Evolutionary conservation across 2,113 vertebrate genomes (phyloP).

Genomic region (Phaethon lepturus): DNA sequence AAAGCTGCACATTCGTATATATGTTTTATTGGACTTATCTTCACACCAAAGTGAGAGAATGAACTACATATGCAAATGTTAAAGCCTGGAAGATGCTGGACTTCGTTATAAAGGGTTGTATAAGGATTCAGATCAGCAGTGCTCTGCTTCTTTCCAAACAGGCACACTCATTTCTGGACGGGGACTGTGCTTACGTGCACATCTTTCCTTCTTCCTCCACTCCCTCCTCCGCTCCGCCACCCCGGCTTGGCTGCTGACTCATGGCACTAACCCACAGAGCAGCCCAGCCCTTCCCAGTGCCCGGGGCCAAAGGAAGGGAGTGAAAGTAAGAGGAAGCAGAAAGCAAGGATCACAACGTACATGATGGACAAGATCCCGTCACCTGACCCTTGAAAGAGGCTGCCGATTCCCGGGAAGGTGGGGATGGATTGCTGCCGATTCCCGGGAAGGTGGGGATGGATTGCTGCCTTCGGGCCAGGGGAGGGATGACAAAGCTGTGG

Average conservation of each 20-base stretch:
- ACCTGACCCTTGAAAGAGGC: neutral
- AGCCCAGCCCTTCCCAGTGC: neutral
- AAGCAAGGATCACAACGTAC: neutral
- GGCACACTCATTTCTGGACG: neutral
- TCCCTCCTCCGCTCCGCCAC: neutral
- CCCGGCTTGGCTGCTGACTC: neutral
- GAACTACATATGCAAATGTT: neutral
- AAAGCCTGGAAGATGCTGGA: neutral
- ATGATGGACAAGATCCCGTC: neutral
- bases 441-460: neutral
- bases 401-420: rapidly evolving
- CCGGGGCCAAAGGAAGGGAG: neutral
- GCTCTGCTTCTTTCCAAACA: neutral
- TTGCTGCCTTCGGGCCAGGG: neutral
- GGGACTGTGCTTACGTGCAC: too few species aligned
- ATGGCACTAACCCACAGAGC: neutral
- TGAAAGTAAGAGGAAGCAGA: neutral
- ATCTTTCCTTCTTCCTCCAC: neutral
- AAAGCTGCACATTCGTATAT: neutral
- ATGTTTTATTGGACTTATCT: neutral
- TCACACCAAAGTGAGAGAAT: neutral
- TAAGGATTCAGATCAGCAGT: neutral
- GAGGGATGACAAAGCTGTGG: neutral
- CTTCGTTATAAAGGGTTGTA: neutral
- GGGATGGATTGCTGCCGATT: neutral